Evolutionary conservation across 2,888 invertebrate genomes (phyloP), one percentile per base, ranked within the genome.

Genomic region (Drosophila emarginata): DNA sequence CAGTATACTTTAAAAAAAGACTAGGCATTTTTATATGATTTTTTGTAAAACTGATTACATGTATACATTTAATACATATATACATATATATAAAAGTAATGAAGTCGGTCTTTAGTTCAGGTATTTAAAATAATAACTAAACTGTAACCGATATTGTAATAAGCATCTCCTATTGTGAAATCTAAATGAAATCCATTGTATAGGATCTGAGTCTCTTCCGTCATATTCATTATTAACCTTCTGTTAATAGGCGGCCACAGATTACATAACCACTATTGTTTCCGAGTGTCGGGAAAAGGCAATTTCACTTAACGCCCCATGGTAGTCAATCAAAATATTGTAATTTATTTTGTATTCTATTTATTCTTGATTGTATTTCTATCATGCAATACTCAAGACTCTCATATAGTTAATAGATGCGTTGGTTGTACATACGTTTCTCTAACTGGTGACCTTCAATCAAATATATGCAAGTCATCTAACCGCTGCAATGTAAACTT

Each of bases 401-500:
- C 2, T 39, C 18, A 32, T 32, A 40, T 40, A n/a, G 15, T 40
- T 40, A 40, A 40, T 14, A 23, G 52, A 52, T 23, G 52, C 26
- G 14, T 56, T 23, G 37, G 26, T 36, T 37, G 12, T 11, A 23
- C 7, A 6, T n/a, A 28, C 6, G 5, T 32, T 32, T 32, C 32
- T 11, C 32, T 32, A n/a, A n/a, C n/a, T n/a, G n/a, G n/a, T n/a
- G 32, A 23, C 26, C 26, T 39, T 79, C 63, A 90, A 76, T 90
- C 90, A 23, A 91, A 87, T 3, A 90, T 18, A 1, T 84, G 85
- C 68, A 91, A 76, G 12, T 87, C 86, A 76, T 91, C 88, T 54
- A 89, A 77, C 21, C 89, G 89, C 64, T 88, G 79, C 2, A 91
- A 65, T 0, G 84, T 80, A 61, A 78, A 87, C 57, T 89, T 89